These are phyloP conservation scores for Clarias macrocephalus DNA, from an alignment of 2,113 vertebrate genomes.

Conservation along the genomic window DNA sequence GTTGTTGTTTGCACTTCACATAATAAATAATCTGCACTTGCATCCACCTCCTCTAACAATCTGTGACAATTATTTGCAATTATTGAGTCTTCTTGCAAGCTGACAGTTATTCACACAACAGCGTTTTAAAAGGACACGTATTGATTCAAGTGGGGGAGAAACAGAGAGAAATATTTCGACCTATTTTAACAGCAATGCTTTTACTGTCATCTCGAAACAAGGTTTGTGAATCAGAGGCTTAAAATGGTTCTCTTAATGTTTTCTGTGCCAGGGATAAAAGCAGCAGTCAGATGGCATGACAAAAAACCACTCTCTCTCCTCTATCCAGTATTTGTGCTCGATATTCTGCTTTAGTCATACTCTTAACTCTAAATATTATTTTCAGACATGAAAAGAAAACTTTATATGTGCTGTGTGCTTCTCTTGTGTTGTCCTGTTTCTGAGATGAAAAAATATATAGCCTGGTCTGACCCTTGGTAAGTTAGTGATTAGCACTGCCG, in stretches of 20 bases:
- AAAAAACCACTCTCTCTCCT: not conserved
- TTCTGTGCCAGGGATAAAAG: not conserved
- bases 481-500: too few species aligned
- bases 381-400: not conserved
- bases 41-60: too few species aligned
- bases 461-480: not conserved
- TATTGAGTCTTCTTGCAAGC: not conserved
- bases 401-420: not conserved
- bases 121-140: not conserved
- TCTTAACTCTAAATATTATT: not conserved
- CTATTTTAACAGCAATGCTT: slow-evolving; percentile 1
- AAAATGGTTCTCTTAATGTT: not conserved
- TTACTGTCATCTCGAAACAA: slow-evolving; percentile 14
- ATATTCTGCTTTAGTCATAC: not conserved
- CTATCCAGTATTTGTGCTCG: not conserved
- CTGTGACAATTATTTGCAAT: not conserved
- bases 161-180: not conserved
- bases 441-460: not conserved
- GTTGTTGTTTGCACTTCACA: too few species aligned
- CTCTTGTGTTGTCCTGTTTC: not conserved
- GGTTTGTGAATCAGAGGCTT: not conserved
- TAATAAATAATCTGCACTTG: too few species aligned
- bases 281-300: not conserved
- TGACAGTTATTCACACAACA: not conserved
- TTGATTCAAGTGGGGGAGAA: not conserved